Evolutionary conservation across 2,888 invertebrate species (phyloP), one percentile per base, ranked within the genome.

Genomic region (Aspidiotus destructor): DNA sequence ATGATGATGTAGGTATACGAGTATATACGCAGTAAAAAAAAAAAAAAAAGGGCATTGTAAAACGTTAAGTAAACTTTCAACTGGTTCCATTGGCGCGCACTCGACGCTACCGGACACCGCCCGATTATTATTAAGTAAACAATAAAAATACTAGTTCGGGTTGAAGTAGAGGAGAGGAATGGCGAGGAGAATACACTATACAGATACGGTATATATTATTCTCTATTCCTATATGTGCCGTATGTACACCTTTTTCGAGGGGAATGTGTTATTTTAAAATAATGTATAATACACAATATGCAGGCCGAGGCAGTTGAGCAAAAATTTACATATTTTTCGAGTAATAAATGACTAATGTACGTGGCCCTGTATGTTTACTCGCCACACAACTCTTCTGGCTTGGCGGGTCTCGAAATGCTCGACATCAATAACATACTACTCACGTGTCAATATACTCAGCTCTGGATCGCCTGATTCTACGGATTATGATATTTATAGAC

Each of bases 71-170:
- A 67, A 67, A 67, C 67, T 67, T 67, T 67, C 52, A 67, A 67
- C 67, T 67, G 67, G 67, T 67, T 67, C 67, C 67, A 67, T 58
- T 64, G 41, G 44, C 58, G 57, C 40, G 52, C 28, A 67, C 67
- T 67, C 67, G 67, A 67, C 67, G 67, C 67, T 67, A 67, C 67
- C 67, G 67, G 67, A 67, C 67, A 67, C 67, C 67, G 67, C 52
- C 67, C 57, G 58, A 67, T 67, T 67, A 67, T 67, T 58, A 58
- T 67, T 60, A 58, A 67, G 58, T 58, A 67, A 67, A 67, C 67
- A 67, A 67, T 67, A 67, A 48, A 48, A 48, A 28, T 28, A 28
- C 28, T 28, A 28, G 28, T 28, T 28, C 28, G 28, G 28, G 28
- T 28, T 48, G n/a, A n/a, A 11, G 48, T 48, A 48, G 3, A 48